Conservation (phyloP, 2,888 invertebrate species). For the Synergus itoensis region DNA sequence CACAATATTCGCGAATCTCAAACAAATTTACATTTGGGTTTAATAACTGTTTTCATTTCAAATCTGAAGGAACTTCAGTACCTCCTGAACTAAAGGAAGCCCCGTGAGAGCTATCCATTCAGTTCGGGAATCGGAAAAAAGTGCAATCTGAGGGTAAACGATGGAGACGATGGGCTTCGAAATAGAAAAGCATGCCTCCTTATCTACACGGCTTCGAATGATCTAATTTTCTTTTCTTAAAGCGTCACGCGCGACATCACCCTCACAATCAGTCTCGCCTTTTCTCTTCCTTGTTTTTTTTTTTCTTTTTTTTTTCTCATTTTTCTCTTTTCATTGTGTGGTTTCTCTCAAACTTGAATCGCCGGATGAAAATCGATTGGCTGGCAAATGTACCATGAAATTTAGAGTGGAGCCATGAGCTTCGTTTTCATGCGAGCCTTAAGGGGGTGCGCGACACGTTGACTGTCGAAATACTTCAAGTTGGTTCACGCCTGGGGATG, state of each 20-base stretch:
- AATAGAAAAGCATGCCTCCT: slow-evolving; percentile 13
- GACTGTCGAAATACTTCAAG: slow-evolving; percentile 47
- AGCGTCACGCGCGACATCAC: slow-evolving; percentile 49
- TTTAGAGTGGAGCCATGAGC: slow-evolving; percentile 53
- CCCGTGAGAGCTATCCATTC: slow-evolving; percentile 21
- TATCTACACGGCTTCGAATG: slow-evolving; percentile 52
- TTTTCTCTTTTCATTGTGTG: slow-evolving; percentile 15
- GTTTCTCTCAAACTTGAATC: slow-evolving; percentile 39
- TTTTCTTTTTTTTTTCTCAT: neutral
- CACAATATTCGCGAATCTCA: too few species aligned
- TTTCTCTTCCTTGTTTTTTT: slow-evolving; percentile 49
- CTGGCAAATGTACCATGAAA: slow-evolving; percentile 66
- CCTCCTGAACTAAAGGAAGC: neutral
- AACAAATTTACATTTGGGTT: neutral
- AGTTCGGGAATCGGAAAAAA: slow-evolving; percentile 1
- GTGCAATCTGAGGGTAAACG: slow-evolving; percentile 29
- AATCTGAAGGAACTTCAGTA: neutral
- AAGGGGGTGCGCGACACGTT: slow-evolving; percentile 48
- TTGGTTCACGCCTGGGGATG: slow-evolving; percentile 14
- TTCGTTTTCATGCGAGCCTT: slow-evolving; percentile 21
- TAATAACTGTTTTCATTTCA: neutral
- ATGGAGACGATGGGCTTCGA: slow-evolving; percentile 24
- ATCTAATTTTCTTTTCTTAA: slow-evolving; percentile 53
- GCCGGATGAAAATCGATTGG: slow-evolving; percentile 60
- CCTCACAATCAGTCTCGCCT: slow-evolving; percentile 43